Evolutionary conservation across 92 coral and sea anemone species (phyloP).

Genomic region (Umimayanthus kanabou): DNA sequence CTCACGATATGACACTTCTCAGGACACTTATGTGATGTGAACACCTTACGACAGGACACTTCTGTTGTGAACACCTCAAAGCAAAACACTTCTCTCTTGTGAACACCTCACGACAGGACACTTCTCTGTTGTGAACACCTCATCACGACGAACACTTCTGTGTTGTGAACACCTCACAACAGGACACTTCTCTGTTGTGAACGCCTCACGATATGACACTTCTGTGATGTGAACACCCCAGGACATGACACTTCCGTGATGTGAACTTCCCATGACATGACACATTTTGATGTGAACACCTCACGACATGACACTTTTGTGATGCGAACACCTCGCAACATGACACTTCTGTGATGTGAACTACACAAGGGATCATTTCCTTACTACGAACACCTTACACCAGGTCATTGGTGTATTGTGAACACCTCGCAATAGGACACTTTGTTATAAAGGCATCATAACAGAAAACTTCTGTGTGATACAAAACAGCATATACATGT

Average conservation of each 20-base stretch:
- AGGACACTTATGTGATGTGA: not conserved
- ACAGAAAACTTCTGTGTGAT: no score
- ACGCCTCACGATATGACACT: no score
- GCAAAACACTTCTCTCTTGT: not conserved
- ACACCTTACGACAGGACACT: not conserved
- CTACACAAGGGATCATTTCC: not conserved
- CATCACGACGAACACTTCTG: no score
- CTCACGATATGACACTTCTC: not conserved
- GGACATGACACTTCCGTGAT: not conserved
- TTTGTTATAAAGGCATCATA: no score
- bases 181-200: no score
- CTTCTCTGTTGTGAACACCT: no score
- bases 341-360: no score
- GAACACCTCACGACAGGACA: not conserved
- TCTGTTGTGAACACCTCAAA: not conserved
- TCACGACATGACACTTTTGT: not conserved
- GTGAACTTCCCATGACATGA: not conserved
- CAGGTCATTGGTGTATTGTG: not conserved
- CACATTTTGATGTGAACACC: not conserved
- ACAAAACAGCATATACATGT: no score
- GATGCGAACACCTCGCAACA: not conserved
- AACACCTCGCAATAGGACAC: no score
- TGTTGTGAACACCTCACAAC: not conserved
- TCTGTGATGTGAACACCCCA: not conserved
- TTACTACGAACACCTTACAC: no score